A percentile compares a stretch with the other conserved stretches of the same genome.
Evolutionary conservation across 2,888 invertebrate genomes (phyloP).

Genomic region (Ypsolopha scabrella): DNA sequence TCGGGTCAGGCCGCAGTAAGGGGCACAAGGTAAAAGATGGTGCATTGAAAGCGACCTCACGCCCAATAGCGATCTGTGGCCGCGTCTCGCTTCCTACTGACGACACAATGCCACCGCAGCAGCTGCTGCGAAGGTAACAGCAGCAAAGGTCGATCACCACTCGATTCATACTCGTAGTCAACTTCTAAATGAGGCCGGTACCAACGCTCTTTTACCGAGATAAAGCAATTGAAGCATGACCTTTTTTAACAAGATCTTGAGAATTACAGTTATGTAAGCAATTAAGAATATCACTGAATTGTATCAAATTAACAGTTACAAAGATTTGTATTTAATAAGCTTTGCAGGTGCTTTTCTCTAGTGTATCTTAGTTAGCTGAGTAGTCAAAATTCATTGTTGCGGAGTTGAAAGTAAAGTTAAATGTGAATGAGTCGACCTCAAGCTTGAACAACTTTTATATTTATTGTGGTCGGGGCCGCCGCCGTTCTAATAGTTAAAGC

Average conservation of each 20-base stretch:
- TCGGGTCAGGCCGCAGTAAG: slow-evolving; percentile 61
- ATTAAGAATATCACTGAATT: neutral
- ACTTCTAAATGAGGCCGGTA: neutral
- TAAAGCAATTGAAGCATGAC: neutral
- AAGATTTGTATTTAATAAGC: too few species aligned
- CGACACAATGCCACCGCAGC: slow-evolving; percentile 53
- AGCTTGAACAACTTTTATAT: slow-evolving; percentile 38
- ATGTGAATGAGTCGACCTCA: slow-evolving; percentile 37
- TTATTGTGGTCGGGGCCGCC: slow-evolving; percentile 23
- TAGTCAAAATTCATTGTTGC: neutral
- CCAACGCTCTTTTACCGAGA: neutral
- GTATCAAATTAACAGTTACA: neutral
- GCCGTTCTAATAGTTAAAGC: slow-evolving; percentile 27
- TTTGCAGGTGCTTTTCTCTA: neutral
- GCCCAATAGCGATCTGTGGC: slow-evolving; percentile 65
- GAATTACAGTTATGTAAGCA: neutral
- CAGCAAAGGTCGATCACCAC: slow-evolving; percentile 50
- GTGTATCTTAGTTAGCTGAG: neutral
- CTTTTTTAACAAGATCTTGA: neutral
- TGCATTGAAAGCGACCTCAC: slow-evolving; percentile 69
- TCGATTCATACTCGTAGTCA: slow-evolving; percentile 19
- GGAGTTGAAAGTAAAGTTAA: slow-evolving; percentile 28
- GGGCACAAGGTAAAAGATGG: slow-evolving; percentile 70
- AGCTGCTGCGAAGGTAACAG: slow-evolving; percentile 56
- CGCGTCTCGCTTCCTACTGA: slow-evolving; percentile 63